Percentiles rank a stretch among this genome's conserved stretches.
phyloP scores from a whole-genome alignment of 2,888 invertebrate genomes.

The Drepana falcataria region DNA sequence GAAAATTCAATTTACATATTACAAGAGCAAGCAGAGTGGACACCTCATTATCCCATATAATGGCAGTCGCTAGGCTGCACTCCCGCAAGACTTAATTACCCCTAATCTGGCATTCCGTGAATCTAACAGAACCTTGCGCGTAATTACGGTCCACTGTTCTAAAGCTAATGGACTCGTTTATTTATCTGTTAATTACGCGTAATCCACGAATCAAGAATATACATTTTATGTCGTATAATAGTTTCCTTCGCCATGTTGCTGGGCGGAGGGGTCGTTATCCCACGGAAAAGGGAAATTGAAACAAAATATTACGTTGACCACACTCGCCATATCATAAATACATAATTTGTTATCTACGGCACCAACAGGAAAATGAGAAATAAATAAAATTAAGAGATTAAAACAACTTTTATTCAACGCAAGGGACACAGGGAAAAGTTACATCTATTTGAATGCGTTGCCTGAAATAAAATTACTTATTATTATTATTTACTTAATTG shows the following conservation, averaged over 20 bases:
- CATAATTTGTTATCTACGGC: no score
- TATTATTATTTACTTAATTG: no score
- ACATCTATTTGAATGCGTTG: no score
- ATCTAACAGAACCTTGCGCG: conserved; percentile 59
- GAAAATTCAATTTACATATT: conserved; percentile 73
- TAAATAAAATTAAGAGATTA: no score
- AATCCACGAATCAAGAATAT: conserved; percentile 28
- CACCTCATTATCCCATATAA: conserved; percentile 75
- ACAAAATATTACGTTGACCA: no score
- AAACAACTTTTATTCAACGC: no score
- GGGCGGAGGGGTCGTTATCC: no score
- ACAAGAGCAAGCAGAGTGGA: conserved; percentile 64
- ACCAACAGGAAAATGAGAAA: no score
- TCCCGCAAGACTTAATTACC: conserved; percentile 71
- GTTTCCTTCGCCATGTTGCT: neutral
- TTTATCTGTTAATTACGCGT: conserved; percentile 57
- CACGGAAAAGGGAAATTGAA: no score
- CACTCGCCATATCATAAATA: no score
- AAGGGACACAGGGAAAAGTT: no score
- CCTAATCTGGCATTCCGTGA: conserved; percentile 69
- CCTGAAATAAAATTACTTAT: no score
- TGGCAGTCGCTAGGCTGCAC: conserved; percentile 55
- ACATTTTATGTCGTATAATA: conserved; percentile 7
- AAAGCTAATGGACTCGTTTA: conserved; percentile 63
- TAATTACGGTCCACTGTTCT: conserved; percentile 66